phyloP scores from a whole-genome alignment of 1,140 invertebrate species.

The Rhopalosiphum maidis region DNA sequence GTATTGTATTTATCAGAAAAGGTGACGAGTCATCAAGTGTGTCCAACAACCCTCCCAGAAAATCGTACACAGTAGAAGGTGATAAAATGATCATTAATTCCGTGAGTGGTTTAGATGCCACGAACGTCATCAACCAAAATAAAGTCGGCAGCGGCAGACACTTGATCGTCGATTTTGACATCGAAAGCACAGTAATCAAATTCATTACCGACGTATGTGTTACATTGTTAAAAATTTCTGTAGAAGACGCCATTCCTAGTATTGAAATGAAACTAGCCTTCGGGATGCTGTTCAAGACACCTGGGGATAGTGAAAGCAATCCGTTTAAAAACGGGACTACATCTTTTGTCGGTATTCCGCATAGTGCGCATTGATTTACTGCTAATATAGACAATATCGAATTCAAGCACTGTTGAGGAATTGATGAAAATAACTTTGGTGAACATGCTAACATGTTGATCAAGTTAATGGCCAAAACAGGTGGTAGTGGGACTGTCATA shows the following conservation, averaged over 20 bases:
- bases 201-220: background rate
- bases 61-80: background rate
- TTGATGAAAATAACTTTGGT: background rate
- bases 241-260: background rate
- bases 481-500: background rate
- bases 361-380: background rate
- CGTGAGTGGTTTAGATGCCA: background rate
- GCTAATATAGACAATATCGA: background rate
- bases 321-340: no score
- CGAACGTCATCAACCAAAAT: background rate
- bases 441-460: background rate
- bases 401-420: background rate
- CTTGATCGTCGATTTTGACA: background rate
- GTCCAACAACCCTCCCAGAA: background rate
- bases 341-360: accelerated
- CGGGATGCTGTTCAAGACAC: background rate
- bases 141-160: background rate
- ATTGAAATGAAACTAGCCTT: background rate
- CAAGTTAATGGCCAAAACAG: background rate
- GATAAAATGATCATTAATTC: background rate
- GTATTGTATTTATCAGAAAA: background rate
- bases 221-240: background rate
- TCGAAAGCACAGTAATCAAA: background rate
- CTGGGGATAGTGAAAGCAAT: background rate
- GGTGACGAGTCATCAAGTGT: background rate